Evolutionary conservation across 2,888 invertebrate genomes (phyloP), one percentile per base, ranked within the genome.

Genomic region (Malthinus seriepunctatus): DNA sequence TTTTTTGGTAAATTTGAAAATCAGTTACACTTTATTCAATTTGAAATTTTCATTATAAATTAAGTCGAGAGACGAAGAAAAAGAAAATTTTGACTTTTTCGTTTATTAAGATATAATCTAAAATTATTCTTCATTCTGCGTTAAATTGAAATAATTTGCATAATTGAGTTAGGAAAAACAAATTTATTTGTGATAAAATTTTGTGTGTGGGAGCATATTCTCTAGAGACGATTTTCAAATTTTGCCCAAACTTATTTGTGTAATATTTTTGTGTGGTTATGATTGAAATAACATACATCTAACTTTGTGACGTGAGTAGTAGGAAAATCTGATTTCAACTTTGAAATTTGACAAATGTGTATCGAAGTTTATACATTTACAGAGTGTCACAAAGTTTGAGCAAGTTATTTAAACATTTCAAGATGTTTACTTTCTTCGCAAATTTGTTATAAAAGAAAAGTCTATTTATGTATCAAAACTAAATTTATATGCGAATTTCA

Each of bases 11-110:
- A 53, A 60, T 51, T 59, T 67, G 53, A 38, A 60, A 68, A 68
- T 69, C 68, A 67, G 67, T 68, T 65, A 66, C 66, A 69, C 66
- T 56, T 63, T 64, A 61, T 66, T 63, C 58, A 56, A 58, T 60
- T 52, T 42, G 56, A 56, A 63, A 23, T 23, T 23, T 5, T 23
- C 5, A 23, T 23, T 23, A 23, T 23, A 23, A 23, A 23, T 23
- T 23, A 23, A 23, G 3, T 23, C 23, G 23, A 23, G 23, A 23
- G 23, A 23, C 23, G 23, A 23, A 23, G 23, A 23, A 2, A 5
- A 23, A 2, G 23, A 12, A 9, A 39, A 39, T 39, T 39, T 15
- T 9, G 39, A 39, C 23, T 23, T 23, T 23, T 23, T 23, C 23
- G 23, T 23, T 23, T 23, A 23, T 23, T 23, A 23, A 23, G 23